Evolutionary conservation across 92 coral and sea anemone genomes (phyloP).

Genomic region (Parazoanthus atlanticus): DNA sequence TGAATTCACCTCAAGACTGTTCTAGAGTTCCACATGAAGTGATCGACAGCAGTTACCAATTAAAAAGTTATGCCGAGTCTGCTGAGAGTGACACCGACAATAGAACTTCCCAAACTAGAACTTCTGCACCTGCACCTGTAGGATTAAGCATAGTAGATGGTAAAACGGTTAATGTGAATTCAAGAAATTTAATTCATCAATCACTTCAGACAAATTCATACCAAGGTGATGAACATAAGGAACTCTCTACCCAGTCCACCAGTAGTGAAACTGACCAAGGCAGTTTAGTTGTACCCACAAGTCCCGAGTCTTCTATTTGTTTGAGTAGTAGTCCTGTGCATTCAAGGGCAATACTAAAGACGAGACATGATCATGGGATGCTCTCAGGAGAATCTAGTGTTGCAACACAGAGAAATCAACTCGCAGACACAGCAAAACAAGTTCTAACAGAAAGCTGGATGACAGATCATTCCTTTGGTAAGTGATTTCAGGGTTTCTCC

Average conservation of each 20-base stretch:
- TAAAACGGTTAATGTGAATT: not conserved
- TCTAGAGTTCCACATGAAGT: not conserved
- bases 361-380: not conserved
- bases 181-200: not conserved
- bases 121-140: not conserved
- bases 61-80: not conserved
- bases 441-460: slow-evolving; percentile 75
- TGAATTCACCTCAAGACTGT: not conserved
- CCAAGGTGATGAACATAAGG: not conserved
- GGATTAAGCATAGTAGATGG: not conserved
- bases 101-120: not conserved
- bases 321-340: slow-evolving; percentile 14
- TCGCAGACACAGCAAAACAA: slow-evolving; percentile 38
- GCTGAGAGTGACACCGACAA: not conserved
- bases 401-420: slow-evolving; percentile 4
- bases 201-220: not conserved
- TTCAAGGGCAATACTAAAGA: not conserved
- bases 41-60: not conserved
- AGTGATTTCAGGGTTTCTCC: not conserved
- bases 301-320: not conserved
- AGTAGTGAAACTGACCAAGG: not conserved
- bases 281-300: not conserved
- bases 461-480: slow-evolving; percentile 84
- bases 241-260: not conserved
- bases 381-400: slow-evolving; percentile 1